A percentile compares a stretch with the other conserved stretches of the same genome.
These are phyloP conservation scores for Galemys pyrenaicus DNA, from an alignment of 2,113 vertebrate genomes.

Conservation along the genomic window DNA sequence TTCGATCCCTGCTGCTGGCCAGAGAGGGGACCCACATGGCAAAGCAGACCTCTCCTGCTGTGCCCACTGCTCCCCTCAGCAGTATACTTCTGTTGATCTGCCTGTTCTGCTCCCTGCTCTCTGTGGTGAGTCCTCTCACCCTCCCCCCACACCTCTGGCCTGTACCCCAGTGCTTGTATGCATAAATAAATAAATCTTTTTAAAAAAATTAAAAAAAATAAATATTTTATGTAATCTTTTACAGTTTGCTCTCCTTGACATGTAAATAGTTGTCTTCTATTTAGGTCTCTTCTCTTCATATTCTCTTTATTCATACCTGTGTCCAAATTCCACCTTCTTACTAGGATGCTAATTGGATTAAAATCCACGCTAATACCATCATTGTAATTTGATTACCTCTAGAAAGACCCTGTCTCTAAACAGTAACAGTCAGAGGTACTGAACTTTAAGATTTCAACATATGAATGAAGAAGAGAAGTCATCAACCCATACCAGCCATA, in stretches of 20 bases:
- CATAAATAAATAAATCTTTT: no score
- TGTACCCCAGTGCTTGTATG: no score
- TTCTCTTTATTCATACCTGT: neutral
- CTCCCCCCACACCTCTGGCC: no score
- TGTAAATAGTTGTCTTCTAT: neutral
- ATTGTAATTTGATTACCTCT: neutral
- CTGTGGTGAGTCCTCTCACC: no score
- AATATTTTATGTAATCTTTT: neutral
- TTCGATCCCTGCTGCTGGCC: no score
- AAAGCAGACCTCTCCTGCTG: no score
- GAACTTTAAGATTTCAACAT: neutral
- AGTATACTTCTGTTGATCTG: no score
- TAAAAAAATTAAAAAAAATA: no score
- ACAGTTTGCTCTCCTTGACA: neutral
- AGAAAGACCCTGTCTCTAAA: neutral
- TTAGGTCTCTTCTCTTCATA: neutral
- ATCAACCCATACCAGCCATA: rapidly evolving
- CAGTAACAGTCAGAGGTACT: neutral
- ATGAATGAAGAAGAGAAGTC: neutral
- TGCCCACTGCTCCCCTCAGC: no score
- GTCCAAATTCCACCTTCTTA: neutral
- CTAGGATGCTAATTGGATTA: neutral
- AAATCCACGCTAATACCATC: neutral
- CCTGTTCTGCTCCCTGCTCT: no score
- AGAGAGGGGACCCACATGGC: no score